Conservation (phyloP, 2,888 invertebrate genomes). For the Terebella lapidaria region DNA sequence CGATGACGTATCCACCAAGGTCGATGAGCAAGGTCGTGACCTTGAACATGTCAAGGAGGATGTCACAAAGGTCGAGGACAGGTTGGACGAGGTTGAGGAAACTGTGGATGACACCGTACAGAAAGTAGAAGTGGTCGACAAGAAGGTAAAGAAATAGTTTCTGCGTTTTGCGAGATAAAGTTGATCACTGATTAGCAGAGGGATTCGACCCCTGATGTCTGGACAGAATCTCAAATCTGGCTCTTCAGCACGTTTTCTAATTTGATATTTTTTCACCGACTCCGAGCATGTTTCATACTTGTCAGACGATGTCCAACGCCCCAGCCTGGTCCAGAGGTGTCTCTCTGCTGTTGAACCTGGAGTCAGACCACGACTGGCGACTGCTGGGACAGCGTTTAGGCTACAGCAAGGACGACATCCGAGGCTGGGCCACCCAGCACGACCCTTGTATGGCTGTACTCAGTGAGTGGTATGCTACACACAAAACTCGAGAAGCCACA, state of each 20-base stretch:
- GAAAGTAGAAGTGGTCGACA: not conserved
- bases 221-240: too few relatives aligned
- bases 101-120: conserved; percentile 5
- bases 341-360: conserved; percentile 39
- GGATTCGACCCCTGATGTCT: too few relatives aligned
- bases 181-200: too few relatives aligned
- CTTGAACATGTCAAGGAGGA: not conserved
- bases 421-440: not conserved
- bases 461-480: too few relatives aligned
- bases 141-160: not conserved
- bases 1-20: not conserved
- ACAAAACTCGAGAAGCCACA: too few relatives aligned
- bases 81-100: conserved; percentile 2
- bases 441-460: too few relatives aligned
- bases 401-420: not conserved
- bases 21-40: not conserved
- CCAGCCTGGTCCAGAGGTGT: conserved; percentile 47
- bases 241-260: too few relatives aligned
- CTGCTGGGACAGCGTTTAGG: conserved; percentile 41
- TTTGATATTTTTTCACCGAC: too few relatives aligned
- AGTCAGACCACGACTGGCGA: conserved; percentile 42
- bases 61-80: too few relatives aligned
- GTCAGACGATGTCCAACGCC: conserved; percentile 47
- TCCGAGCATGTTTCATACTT: too few relatives aligned
- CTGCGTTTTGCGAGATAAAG: too few relatives aligned